Conservation (phyloP, 2,888 invertebrate species). For the Plebejus argus region DNA sequence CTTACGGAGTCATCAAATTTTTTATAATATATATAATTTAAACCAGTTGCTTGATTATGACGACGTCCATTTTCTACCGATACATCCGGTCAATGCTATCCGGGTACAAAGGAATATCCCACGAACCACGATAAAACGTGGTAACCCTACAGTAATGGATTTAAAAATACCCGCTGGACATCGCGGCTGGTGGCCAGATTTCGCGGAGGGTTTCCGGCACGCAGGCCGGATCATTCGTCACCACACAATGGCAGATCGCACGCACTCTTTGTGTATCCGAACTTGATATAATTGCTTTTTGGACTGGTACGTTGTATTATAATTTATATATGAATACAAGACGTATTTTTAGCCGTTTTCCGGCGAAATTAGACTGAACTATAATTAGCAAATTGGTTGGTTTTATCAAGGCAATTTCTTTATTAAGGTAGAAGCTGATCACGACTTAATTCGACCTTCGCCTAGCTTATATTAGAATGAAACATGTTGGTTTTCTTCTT, state of each 20-base stretch:
- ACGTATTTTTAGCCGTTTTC: background rate
- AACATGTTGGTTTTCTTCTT: no score
- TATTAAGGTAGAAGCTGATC: no score
- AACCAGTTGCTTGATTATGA: no score
- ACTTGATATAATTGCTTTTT: constrained; percentile 1
- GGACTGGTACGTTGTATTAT: background rate
- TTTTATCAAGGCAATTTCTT: no score
- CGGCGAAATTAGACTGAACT: no score
- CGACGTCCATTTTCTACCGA: no score
- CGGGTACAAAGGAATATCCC: background rate
- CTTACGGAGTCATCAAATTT: no score
- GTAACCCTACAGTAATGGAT: background rate
- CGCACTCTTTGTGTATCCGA: background rate
- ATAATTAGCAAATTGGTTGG: no score
- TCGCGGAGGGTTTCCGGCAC: background rate
- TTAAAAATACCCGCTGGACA: background rate
- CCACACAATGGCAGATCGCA: background rate
- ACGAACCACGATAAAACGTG: background rate
- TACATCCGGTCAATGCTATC: no score
- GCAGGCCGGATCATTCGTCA: background rate
- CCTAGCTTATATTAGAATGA: no score
- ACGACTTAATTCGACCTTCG: no score
- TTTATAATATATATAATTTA: no score
- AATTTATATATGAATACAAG: background rate
- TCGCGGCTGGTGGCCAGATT: background rate